Percentiles rank a stretch among this genome's conserved stretches.
Conservation (phyloP, 2,797 vertebrate species). For the Poeciliopsis turneri region DNA sequence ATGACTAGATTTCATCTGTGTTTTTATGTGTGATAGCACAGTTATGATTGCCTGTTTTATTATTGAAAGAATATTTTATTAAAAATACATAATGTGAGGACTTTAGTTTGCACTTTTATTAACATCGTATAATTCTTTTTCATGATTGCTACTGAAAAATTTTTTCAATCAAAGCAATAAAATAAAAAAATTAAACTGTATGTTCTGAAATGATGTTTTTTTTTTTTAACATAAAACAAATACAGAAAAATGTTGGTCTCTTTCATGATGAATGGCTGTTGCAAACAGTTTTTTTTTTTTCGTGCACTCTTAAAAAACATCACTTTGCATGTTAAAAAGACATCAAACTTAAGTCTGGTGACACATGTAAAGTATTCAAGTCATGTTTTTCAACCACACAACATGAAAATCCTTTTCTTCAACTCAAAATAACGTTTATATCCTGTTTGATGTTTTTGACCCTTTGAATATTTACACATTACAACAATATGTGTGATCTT, state of each 20-base stretch:
- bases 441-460: not conserved
- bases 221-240: too few relatives aligned
- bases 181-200: not conserved
- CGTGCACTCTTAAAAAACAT: not conserved
- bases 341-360: not conserved
- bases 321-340: not conserved
- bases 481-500: not conserved
- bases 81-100: not conserved
- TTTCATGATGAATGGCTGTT: not conserved
- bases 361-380: not conserved
- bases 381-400: not conserved
- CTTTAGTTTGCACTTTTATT: not conserved
- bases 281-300: not conserved
- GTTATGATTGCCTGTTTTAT: not conserved
- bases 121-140: not conserved
- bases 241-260: not conserved
- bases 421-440: not conserved
- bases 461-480: not conserved
- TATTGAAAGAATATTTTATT: not conserved
- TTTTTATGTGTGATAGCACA: not conserved
- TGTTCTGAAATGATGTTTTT: too few relatives aligned
- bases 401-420: not conserved
- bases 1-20: slow-evolving; percentile 16
- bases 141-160: not conserved
- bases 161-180: not conserved